Conservation (phyloP, 2,113 vertebrate species). For the Chlorodrepanis virens region DNA sequence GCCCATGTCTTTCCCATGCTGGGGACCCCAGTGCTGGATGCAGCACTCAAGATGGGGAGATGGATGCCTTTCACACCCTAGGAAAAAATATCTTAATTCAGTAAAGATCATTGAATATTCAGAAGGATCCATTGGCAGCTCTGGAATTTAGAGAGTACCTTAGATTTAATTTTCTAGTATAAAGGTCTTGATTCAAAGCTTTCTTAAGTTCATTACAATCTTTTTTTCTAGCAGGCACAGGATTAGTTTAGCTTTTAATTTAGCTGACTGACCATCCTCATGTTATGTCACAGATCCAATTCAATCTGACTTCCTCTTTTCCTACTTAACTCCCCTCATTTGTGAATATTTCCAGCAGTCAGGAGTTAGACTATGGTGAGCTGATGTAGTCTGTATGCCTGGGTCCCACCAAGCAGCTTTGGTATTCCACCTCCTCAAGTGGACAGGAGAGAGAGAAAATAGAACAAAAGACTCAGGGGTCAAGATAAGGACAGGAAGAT, state of each 20-base stretch:
- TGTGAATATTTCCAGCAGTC: neutral
- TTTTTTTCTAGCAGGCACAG: neutral
- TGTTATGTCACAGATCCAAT: slow-evolving; percentile 19
- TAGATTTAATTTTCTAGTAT: neutral
- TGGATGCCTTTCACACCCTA: neutral
- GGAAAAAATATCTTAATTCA: neutral
- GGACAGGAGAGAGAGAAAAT: neutral
- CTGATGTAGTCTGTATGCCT: neutral
- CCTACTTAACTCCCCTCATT: slow-evolving; percentile 2
- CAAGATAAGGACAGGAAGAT: neutral
- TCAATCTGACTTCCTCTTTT: slow-evolving; percentile 23
- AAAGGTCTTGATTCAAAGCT: neutral
- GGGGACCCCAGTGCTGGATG: neutral
- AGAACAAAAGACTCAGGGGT: neutral
- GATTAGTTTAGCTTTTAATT: slow-evolving; percentile 24
- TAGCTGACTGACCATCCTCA: neutral
- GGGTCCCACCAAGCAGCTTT: neutral
- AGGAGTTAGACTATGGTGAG: neutral
- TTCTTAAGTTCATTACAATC: neutral
- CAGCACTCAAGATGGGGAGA: neutral
- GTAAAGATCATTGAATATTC: neutral
- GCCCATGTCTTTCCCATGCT: neutral
- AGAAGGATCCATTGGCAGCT: neutral
- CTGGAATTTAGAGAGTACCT: neutral
- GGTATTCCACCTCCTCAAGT: neutral